Evolutionary conservation across 2,797 vertebrate species (phyloP).

Genomic region (Oreonectes daqikongensis): DNA sequence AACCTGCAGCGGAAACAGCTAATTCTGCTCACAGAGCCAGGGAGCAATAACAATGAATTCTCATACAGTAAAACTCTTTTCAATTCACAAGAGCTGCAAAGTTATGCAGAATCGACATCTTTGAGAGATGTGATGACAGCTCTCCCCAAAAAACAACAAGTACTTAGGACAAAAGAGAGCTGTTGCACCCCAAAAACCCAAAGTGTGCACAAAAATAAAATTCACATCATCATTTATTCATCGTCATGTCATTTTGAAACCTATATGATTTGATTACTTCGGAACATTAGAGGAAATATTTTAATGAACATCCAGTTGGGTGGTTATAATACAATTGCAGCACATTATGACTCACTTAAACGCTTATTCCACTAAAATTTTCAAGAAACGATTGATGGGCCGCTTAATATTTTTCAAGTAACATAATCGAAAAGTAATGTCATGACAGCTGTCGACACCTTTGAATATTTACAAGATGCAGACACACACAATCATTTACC

Average conservation of each 20-base stretch:
- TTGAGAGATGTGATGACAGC: conserved; percentile 22
- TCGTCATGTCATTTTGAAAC: not conserved
- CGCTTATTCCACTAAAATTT: not conserved
- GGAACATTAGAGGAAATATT: not conserved
- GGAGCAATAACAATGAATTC: conserved; percentile 18
- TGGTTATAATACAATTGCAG: not conserved
- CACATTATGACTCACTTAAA: not conserved
- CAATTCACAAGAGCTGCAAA: conserved; percentile 21
- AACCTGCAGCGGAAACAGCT: conserved; percentile 50
- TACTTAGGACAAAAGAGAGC: not conserved
- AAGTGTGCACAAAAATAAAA: not conserved
- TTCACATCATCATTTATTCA: not conserved
- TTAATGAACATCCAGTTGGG: not conserved
- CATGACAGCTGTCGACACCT: not conserved
- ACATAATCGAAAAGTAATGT: not conserved
- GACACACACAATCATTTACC: not conserved
- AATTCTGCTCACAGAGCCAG: conserved; percentile 19
- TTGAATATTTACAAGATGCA: not conserved
- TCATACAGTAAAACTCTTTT: conserved; percentile 14
- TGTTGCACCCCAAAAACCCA: not conserved
- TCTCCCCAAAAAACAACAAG: conserved; percentile 32
- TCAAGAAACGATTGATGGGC: no score
- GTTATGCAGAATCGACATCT: conserved; percentile 35
- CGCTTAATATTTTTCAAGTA: no score
- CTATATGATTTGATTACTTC: not conserved